These are phyloP conservation scores for Carassius auratus DNA, from an alignment of 2,113 vertebrate genomes.

Conservation along the genomic window DNA sequence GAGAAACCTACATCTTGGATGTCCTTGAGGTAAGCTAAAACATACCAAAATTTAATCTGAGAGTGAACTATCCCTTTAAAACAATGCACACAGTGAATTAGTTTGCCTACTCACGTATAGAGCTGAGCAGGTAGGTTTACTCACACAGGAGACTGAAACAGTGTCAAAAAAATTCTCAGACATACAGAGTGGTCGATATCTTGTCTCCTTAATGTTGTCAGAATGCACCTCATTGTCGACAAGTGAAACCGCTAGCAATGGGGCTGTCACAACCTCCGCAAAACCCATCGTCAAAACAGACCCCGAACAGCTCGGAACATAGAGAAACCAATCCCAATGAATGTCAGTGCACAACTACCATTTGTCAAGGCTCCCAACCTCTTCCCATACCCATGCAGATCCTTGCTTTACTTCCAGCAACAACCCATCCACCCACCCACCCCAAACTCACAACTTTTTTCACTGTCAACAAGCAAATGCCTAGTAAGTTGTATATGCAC, in stretches of 20 bases:
- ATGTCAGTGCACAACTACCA: conserved; percentile 27
- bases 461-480: conserved; percentile 33
- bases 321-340: conserved; percentile 18
- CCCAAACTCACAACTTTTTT: conserved; percentile 11
- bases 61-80: no score
- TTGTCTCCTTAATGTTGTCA: conserved; percentile 36
- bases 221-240: conserved; percentile 34
- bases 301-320: neutral
- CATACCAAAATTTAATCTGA: no score
- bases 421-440: no score
- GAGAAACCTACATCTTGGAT: no score
- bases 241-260: conserved; percentile 30
- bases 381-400: neutral
- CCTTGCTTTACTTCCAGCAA: conserved; percentile 5
- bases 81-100: neutral
- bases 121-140: conserved; percentile 20
- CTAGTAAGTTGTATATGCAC: conserved; percentile 37
- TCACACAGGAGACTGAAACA: conserved; percentile 30
- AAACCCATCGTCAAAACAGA: conserved; percentile 28
- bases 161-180: conserved; percentile 22
- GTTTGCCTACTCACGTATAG: conserved; percentile 16
- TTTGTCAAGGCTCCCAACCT: conserved; percentile 38
- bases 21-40: no score
- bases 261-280: conserved; percentile 41
- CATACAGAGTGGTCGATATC: conserved; percentile 26